phyloP scores from a whole-genome alignment of 2,113 vertebrate genomes.

The Megaceryle torquata region DNA sequence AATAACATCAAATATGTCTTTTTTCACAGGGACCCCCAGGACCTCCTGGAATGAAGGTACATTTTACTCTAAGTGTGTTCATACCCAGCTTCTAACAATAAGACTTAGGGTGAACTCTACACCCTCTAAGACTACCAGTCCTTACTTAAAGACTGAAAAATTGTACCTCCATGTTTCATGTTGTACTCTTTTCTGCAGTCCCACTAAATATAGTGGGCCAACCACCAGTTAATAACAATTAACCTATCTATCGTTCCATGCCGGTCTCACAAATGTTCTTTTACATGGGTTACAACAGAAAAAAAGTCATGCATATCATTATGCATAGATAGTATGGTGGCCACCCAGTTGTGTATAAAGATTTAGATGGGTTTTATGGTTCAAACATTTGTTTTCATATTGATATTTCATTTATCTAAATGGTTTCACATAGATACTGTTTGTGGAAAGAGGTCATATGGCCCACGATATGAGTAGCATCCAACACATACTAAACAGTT shows the following conservation, averaged over 20 bases:
- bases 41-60: constrained; percentile 85
- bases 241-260: neutral
- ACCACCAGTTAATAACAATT: neutral
- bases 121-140: neutral
- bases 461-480: neutral
- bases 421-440: neutral
- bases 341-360: neutral
- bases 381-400: neutral
- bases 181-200: neutral
- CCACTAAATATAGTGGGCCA: neutral
- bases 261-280: neutral
- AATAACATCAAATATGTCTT: neutral
- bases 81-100: neutral
- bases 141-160: neutral
- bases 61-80: neutral
- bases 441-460: neutral
- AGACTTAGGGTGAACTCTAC: neutral
- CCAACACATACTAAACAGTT: neutral
- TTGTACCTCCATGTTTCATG: neutral
- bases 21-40: constrained; percentile 84
- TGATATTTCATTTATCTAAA: neutral
- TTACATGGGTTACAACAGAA: neutral
- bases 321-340: neutral
- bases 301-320: neutral
- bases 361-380: neutral